phyloP scores from a whole-genome alignment of 2,888 invertebrate genomes.

The Lobophora halterata region DNA sequence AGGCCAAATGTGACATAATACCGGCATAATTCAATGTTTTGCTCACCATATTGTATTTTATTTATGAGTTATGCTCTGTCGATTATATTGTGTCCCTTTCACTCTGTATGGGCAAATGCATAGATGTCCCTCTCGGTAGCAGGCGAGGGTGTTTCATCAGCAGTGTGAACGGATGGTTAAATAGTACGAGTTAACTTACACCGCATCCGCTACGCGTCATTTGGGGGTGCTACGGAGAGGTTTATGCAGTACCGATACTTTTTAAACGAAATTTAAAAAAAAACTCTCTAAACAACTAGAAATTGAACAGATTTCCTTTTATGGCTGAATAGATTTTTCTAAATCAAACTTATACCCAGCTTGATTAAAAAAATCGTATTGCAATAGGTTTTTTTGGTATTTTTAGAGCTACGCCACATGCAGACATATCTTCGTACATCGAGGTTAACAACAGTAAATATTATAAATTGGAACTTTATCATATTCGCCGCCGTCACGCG shows the following conservation, averaged over 20 bases:
- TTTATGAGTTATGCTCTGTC: slow-evolving; percentile 79
- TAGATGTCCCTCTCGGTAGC: slow-evolving; percentile 48
- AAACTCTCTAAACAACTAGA: too few species aligned
- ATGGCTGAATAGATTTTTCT: too few species aligned
- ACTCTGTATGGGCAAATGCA: slow-evolving; percentile 31
- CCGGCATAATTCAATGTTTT: slow-evolving; percentile 81
- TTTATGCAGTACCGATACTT: slow-evolving; percentile 38
- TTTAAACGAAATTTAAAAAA: not conserved
- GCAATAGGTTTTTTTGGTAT: too few species aligned
- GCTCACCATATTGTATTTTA: slow-evolving; percentile 82
- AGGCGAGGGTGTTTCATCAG: slow-evolving; percentile 65
- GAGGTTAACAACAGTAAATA: too few species aligned
- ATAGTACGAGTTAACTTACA: slow-evolving; percentile 78
- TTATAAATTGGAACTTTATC: too few species aligned
- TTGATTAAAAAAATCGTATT: not conserved
- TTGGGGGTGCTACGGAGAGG: slow-evolving; percentile 62
- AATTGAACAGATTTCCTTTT: too few species aligned
- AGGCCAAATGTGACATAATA: slow-evolving; percentile 81
- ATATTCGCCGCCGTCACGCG: too few species aligned
- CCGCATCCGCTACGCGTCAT: slow-evolving; percentile 75
- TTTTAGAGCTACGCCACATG: too few species aligned
- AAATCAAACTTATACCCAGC: too few species aligned
- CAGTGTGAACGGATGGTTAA: slow-evolving; percentile 77
- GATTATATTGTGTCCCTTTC: slow-evolving; percentile 53
- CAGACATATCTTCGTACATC: too few species aligned